Base-by-base conservation (phyloP, 1,140 invertebrate species). In the Drosophila kohkoa region DNA sequence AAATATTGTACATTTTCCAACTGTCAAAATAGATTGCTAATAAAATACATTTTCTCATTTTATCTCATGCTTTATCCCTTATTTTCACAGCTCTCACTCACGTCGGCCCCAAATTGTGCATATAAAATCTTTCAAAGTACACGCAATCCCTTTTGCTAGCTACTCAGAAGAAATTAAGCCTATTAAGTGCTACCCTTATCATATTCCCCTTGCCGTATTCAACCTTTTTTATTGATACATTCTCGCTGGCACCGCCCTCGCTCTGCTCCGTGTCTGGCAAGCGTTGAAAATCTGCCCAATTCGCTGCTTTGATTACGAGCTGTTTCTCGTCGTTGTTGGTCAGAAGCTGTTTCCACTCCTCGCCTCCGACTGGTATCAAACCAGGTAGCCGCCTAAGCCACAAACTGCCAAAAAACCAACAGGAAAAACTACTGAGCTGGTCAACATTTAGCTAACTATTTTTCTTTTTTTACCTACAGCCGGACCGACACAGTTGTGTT, bases 401-500 rank as follows among this genome's bases (percentile, higher is more conserved):
- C 38, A 57, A 35, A 20, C 25, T 13, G 6, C 25, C 52, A 62
- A 62, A 79, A 25, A 81, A 79, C 67, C 49, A 62, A 49, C 20
- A 45, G 51, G 30, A 75, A 66, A 77, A 57, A 25, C 65, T 74
- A 72, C 82, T 51, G 75, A 79, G 79, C 65, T 76, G 76, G 83
- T 65, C 83, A 87, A 77, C 73, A 88, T 87, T 87, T 83, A 80
- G 69, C 80, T 35, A 82, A 82, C 83, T 79, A 77, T 77, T 82
- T 88, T 82, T 25, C 20, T 25, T 88, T 77, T 7, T 32, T 5
- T 38, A 10, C 7, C 35, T 10, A 8, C 60, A 43, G 32, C 48
- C 48, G 35, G 28, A 48, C 35, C 41, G 28, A 48, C 35, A 38
- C 54, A 67, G 49, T 70, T 52, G 35, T 65, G 63, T 51, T 75